Evolutionary conservation across 2,797 vertebrate genomes (phyloP), one percentile per base, ranked within the genome.

Genomic region (Myiothlypis chrysogaster): DNA sequence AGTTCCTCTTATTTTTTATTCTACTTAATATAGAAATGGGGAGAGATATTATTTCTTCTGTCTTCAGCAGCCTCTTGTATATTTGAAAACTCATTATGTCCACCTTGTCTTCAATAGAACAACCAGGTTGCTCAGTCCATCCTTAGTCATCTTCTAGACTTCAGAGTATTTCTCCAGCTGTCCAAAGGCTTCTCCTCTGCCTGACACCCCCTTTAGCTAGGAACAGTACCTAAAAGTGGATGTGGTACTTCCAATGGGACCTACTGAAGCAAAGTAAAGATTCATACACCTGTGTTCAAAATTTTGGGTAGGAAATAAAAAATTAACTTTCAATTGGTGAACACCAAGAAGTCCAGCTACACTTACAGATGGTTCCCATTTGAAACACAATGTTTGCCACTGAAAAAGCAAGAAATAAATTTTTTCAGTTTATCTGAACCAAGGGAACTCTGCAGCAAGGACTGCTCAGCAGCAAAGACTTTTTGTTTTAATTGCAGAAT

Each of bases 401-500:
- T 25, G 50, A 68, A 91, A 94, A 91, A 7, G 22, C 27, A 85
- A 65, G 57, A 89, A 85, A 76, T 39, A 64, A 50, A 20, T 70
- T 75, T 5, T 83, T 91, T 91, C 60, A 66, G 5, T 64, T 81
- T 84, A 57, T 66, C 55, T n/a, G 57, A 57, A 63, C 22, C 20
- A 83, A 93, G 80, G 34, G 21, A 92, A 8, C 59, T 81, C 69
- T 60, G 64, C 23, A 75, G 43, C 80, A 75, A 57, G 43, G n/a
- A 43, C 34, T 79, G 63, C 41, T 76, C 27, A 70, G 80, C 63
- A 86, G 91, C 59, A 76, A 23, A 0, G 0, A 32, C 44, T 76
- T 34, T 81, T 91, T 86, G 59, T 87, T 87, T 83, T 75, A 89
- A 90, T 30, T 84, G 66, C 59, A 70, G 83, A 91, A 88, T 78